Evolutionary conservation across 2,113 vertebrate genomes (phyloP), one percentile per base, ranked within the genome.

Genomic region (Polypterus bichir): DNA sequence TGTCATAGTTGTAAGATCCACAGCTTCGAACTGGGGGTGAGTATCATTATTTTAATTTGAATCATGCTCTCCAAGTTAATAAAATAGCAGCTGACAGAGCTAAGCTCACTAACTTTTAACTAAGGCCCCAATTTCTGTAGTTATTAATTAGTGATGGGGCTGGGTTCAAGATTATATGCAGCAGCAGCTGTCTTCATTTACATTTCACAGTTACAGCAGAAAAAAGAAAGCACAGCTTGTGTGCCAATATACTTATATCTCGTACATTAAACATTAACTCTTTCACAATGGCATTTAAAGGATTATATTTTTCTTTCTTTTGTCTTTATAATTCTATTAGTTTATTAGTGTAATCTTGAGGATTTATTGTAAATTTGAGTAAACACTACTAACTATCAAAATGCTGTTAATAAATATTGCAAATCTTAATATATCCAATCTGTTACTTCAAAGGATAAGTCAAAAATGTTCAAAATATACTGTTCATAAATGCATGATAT

Each of bases 171-270:
- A 81, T 73, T 71, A 59, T 4, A 70, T 68, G 70, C 62, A 70
- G 70, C 75, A 83, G 78, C 79, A 81, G 82, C 80, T 81, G 80
- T 77, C 77, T 80, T 69, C 48, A 51, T 84, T 84, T 81, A 73
- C 80, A 81, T 79, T 79, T 84, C 77, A 79, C 77, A 79, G 60
- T 60, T 60, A 68, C 73, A 70, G 73, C 64, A 68, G 68, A 64
- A 64, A 65, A 66, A 65, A 66, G 47, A 57, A 57, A 44, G 27
- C 27, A 27, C 56, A 57, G 56, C 27, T 45, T 57, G 56, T 57
- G 44, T 44, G 49, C 27, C 6, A 44, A 7, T 44, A 57, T 27
- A 57, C 27, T 27, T 57, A 57, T 57, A 45, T 57, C 46, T 57
- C 27, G 56, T 45, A 57, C 56, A 57, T 57, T 27, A 57, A 57